Base-by-base conservation (phyloP, 2,888 invertebrate genomes). In the Eubasilissa splendida region DNA sequence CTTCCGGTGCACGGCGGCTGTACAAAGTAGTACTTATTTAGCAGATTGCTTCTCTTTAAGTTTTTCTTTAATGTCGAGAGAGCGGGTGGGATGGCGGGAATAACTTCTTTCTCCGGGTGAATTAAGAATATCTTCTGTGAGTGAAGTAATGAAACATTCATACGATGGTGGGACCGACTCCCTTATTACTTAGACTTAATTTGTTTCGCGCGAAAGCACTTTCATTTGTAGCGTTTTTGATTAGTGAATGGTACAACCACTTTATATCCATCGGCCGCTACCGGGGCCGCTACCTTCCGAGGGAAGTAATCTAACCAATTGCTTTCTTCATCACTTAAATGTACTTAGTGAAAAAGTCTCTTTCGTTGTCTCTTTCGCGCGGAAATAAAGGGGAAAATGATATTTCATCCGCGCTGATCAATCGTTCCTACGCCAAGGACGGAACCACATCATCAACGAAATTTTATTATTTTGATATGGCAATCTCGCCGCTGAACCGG, bases 21-120 rank as follows among this genome's bases (percentile, higher is more conserved):
- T 60, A 80, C 80, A 85, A 85, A 86, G 86, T 86, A 86, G 87
- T 87, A 88, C 90, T 90, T 90, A 90, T 90, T 90, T 90, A 90
- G 89, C 89, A 90, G 90, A 90, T 90, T 90, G 90, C 90, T 90
- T 90, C 89, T 89, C 89, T 90, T 89, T 89, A 90, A 90, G 90
- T 89, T 89, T 88, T 89, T 89, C 89, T 90, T 89, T 89, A 89
- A 90, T 89, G 88, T 88, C 87, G 76, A 52, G 88, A 87, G 54
- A 88, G 88, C 88, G 86, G 76, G 74, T 79, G 76, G 70, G 70
- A 76, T 59, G 77, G 77, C 71, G 71, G 80, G 83, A 76, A 83
- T 71, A 82, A 83, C 80, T 83, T 83, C 82, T 83, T 83, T 81
- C 83, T 76, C 74, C 82, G 77, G 82, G 79, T 82, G 83, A 83